phyloP scores from a whole-genome alignment of 2,797 vertebrate species.

The Gallinago nigripennis region DNA sequence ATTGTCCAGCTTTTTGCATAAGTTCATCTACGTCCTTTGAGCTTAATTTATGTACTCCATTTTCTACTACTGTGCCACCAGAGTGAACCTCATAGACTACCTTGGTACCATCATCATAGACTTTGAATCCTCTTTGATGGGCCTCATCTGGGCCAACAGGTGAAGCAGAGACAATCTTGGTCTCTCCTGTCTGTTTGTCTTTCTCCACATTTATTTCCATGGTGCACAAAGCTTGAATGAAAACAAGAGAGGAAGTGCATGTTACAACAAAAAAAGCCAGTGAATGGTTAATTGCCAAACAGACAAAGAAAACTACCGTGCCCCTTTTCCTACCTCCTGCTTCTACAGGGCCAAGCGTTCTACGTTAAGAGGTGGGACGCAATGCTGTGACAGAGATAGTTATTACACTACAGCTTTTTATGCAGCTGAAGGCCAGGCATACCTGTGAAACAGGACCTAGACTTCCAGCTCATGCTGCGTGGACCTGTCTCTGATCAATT shows the following conservation, averaged over 20 bases:
- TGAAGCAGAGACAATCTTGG: conserved; percentile 91
- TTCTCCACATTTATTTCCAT: conserved; percentile 99
- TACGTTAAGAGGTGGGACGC: conserved; percentile 63
- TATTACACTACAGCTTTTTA: neutral
- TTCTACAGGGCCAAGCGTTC: conserved; percentile 52
- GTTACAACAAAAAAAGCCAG: conserved; percentile 88
- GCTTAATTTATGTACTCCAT: conserved; percentile 88
- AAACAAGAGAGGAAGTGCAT: conserved; percentile 88
- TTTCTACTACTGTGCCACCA: conserved; percentile 88
- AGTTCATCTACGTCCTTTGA: conserved; percentile 91
- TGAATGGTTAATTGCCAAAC: conserved; percentile 88
- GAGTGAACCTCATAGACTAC: conserved; percentile 95
- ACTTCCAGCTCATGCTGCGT: neutral
- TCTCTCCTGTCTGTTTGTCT: conserved; percentile 93
- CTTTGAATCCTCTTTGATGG: conserved; percentile 90
- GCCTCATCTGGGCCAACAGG: conserved; percentile 87
- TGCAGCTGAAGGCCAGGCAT: neutral
- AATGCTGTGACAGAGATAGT: neutral
- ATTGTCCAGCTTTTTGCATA: conserved; percentile 87
- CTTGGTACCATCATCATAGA: conserved; percentile 94
- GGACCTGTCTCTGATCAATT: neutral
- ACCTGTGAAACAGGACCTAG: neutral
- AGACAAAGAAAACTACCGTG: conserved; percentile 76
- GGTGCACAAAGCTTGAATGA: conserved; percentile 93
- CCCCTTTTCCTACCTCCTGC: conserved; percentile 46